Conservation (phyloP, 1,140 invertebrate species). For the Penaeus indicus region DNA sequence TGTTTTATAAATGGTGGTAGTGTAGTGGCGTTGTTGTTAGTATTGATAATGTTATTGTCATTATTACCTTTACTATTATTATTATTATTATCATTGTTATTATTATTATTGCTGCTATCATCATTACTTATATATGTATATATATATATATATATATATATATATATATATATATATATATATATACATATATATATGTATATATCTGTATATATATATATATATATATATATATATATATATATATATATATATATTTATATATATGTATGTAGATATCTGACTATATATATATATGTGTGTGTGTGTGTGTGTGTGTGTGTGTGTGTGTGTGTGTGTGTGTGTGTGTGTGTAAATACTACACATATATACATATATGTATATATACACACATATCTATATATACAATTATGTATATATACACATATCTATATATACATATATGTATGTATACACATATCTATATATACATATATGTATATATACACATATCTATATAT, state of each 20-base stretch:
- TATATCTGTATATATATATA: no score
- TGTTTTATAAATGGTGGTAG: no score
- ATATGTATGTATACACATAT: conserved; percentile 11
- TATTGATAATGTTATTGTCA: no score
- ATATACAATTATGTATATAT: neutral
- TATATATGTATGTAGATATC: no score
- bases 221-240: neutral
- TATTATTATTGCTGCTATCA: no score
- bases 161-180: no score
- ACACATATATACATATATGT: neutral
- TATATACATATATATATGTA: no score
- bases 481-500: neutral
- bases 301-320: conserved; percentile 14
- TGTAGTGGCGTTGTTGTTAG: no score
- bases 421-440: neutral
- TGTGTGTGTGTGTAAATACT: neutral
- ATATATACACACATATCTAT: conserved; percentile 9
- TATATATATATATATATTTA: conserved; percentile 17
- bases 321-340: conserved; percentile 25
- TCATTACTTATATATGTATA: no score
- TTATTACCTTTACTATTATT: no score
- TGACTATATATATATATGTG: neutral
- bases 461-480: neutral
- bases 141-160: no score
- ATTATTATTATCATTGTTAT: no score